Evolutionary conservation across 2,888 invertebrate species (phyloP), one percentile per base, ranked within the genome.

Genomic region (Halictus quadricinctus): DNA sequence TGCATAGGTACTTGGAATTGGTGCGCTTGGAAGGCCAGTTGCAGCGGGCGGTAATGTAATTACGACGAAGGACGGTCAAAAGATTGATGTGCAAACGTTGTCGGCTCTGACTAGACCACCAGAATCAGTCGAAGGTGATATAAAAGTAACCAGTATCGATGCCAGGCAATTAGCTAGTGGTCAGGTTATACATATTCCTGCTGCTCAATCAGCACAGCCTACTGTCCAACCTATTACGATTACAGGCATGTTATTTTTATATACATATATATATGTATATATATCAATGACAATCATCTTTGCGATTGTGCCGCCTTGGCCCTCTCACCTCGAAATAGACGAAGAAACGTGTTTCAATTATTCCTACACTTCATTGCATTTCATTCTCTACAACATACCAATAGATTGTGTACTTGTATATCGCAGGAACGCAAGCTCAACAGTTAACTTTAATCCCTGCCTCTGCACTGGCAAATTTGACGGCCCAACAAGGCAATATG

Each of bases 381-480:
- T 6, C 41, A 21, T 43, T 41, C 54, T 10, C 1, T n/a, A 36
- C 70, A 48, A 18, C 0, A 7, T 75, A 74, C 74, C 79, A 73
- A 66, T 46, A 60, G 7, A 21, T 69, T 18, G 13, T 13, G 8
- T 58, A 25, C 21, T 5, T 25, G 1, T 50, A 54, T 72, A 74
- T 64, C 75, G 76, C 74, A 93, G 96, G 97, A 84, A 96, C 97
- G 2, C 96, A 96, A 91, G 97, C 97, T 0, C 98, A 98, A 93
- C 98, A 98, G 93, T 96, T 98, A 89, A 98, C 98, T 8, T 97
- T 98, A 78, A 98, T 98, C 93, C 98, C 98, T 15, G 96, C 97
- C 1, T 95, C 96, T 25, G 95, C 96, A 78, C 93, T 96, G 89
- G 94, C 95, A 0, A 95, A 94, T 73, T 89, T 95, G 75, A 91